A percentile compares a stretch with the other conserved stretches of the same genome.
Conservation (phyloP, 2,888 invertebrate species). For the Oscheius sp. region DNA sequence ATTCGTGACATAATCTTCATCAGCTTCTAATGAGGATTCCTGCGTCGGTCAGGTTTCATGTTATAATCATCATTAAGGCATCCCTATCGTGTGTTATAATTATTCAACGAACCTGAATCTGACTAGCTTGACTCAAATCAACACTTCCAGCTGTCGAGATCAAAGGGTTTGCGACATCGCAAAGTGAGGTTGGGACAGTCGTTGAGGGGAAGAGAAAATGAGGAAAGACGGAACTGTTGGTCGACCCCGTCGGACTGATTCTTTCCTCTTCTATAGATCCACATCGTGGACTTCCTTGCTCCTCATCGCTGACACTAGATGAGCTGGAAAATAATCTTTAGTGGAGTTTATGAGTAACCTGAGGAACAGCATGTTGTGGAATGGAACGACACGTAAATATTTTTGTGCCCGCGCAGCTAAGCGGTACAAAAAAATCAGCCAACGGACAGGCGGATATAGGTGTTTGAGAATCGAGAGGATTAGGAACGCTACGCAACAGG, state of each 20-base stretch:
- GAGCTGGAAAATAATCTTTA: constrained; percentile 11
- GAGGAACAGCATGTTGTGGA: too few relatives aligned
- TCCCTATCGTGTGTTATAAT: neutral
- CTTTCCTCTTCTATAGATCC: constrained; percentile 46
- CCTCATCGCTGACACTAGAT: constrained; percentile 41
- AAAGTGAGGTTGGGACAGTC: constrained; percentile 13
- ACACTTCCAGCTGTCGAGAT: neutral
- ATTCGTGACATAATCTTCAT: constrained; percentile 6
- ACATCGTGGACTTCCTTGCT: constrained; percentile 26
- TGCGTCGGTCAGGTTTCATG: constrained; percentile 27
- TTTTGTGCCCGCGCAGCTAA: too few relatives aligned
- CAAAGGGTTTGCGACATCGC: constrained; percentile 13
- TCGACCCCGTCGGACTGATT: constrained; percentile 8
- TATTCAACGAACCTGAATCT: constrained; percentile 17
- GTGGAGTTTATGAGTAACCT: neutral
- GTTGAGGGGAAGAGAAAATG: constrained; percentile 32
- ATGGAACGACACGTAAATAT: too few relatives aligned
- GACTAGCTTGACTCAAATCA: constrained; percentile 4
- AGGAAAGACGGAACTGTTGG: constrained; percentile 26
- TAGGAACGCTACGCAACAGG: too few relatives aligned
- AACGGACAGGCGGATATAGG: too few relatives aligned
- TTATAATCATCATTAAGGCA: constrained; percentile 28
- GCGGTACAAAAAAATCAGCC: too few relatives aligned
- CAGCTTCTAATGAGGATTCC: constrained; percentile 18
- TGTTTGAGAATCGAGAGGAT: too few relatives aligned